phyloP scores from a whole-genome alignment of 2,797 vertebrate species.

The Pangasius sanitwongsei region DNA sequence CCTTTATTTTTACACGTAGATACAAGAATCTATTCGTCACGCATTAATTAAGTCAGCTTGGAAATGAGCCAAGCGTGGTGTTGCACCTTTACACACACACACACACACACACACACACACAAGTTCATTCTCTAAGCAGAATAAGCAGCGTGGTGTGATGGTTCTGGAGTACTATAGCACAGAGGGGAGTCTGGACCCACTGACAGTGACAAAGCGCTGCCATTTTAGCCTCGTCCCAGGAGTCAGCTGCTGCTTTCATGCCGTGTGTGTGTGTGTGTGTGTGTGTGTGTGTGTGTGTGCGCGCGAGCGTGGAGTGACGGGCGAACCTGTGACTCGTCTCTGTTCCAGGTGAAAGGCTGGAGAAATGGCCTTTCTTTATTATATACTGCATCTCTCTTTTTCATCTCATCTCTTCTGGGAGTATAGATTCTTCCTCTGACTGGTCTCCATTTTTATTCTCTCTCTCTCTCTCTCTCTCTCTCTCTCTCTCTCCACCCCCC shows the following conservation, averaged over 20 bases:
- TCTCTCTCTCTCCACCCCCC: background rate
- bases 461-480: conserved; percentile 43
- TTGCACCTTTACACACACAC: conserved; percentile 9
- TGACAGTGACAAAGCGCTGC: conserved; percentile 48
- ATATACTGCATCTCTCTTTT: conserved; percentile 22
- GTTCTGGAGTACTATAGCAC: conserved; percentile 12
- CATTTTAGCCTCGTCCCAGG: conserved; percentile 46
- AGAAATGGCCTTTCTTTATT: conserved; percentile 45
- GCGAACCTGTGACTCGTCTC: conserved; percentile 26
- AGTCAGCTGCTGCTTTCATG: conserved; percentile 31
- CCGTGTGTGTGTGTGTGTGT: conserved; percentile 26
- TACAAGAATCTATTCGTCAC: background rate
- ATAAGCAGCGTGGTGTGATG: conserved; percentile 12
- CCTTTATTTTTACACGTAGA: background rate
- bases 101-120: conserved; percentile 3
- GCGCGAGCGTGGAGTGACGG: conserved; percentile 55
- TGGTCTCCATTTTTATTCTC: conserved; percentile 49
- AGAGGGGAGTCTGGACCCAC: conserved; percentile 12
- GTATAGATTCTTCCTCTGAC: conserved; percentile 31
- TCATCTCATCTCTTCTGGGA: conserved; percentile 48
- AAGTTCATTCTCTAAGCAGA: background rate
- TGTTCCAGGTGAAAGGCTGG: conserved; percentile 41
- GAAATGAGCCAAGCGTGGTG: background rate
- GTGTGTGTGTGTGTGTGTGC: conserved; percentile 5
- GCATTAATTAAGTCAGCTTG: conserved; percentile 22